phyloP scores from a whole-genome alignment of 2,797 vertebrate species.

The Anas flavirostris region DNA sequence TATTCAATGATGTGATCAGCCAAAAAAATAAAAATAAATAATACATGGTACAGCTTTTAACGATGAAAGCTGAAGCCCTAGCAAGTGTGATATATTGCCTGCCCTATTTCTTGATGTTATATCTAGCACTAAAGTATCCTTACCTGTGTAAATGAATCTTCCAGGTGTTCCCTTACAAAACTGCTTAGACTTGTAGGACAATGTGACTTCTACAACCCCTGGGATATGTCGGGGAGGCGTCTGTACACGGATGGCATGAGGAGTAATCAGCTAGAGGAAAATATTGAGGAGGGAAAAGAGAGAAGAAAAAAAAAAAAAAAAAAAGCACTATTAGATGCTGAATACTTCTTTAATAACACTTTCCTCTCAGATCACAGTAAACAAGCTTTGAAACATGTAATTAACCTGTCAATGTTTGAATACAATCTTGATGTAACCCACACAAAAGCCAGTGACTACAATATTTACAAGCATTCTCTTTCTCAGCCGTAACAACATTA shows the following conservation, averaged over 20 bases:
- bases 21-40: background rate
- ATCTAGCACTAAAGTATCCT: slow-evolving; percentile 4
- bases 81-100: background rate
- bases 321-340: slow-evolving; percentile 54
- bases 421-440: slow-evolving; percentile 64
- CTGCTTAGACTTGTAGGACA: slow-evolving; percentile 99
- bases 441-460: slow-evolving; percentile 72
- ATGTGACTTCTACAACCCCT: slow-evolving; percentile 96
- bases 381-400: slow-evolving; percentile 78
- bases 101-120: background rate
- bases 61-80: background rate
- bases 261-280: slow-evolving; percentile 91
- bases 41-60: background rate
- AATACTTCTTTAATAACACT: slow-evolving; percentile 62
- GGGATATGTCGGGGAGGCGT: slow-evolving; percentile 88
- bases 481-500: slow-evolving; percentile 57
- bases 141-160: slow-evolving; percentile 98
- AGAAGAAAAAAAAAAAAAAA: background rate
- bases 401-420: slow-evolving; percentile 79
- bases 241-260: slow-evolving; percentile 97
- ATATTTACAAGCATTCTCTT: slow-evolving; percentile 70
- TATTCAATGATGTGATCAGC: background rate
- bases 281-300: slow-evolving; percentile 30
- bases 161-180: slow-evolving; percentile 99
- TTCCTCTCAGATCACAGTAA: slow-evolving; percentile 70